Evolutionary conservation across 2,888 invertebrate genomes (phyloP), one percentile per base, ranked within the genome.

Genomic region (Hedychridium roseum): DNA sequence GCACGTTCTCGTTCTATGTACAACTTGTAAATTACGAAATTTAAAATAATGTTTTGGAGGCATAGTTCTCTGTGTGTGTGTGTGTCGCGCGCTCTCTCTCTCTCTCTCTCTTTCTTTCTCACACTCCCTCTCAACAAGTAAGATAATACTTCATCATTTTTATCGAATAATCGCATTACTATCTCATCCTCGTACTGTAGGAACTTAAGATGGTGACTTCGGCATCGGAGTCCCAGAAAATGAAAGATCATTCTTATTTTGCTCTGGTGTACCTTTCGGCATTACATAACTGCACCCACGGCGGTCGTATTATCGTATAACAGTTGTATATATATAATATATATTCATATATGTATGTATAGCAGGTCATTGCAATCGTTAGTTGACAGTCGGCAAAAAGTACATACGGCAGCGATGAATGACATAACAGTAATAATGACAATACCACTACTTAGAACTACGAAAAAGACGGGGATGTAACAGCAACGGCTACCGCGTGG

Each of bases 141-240:
- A 65, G 48, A 64, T 62, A 68, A 70, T 69, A 65, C 58, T 59
- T 57, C 15, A 50, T 57, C 38, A 34, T 16, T 34, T 56, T 49
- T 44, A 46, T 43, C 66, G 62, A 62, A 68, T 64, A 61, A 60
- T 55, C 55, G 49, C 61, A 56, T 50, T 60, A 65, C 61, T 52
- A 68, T 66, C 69, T 71, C 62, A 64, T 66, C 50, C 37, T 35
- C 60, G 55, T 71, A 66, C 61, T 66, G 66, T 74, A 75, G 75
- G 75, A 75, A 75, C 75, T 75, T 70, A 75, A 70, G 74, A 75
- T 74, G 71, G 68, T 59, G 73, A 68, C 66, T 59, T 60, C 64
- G 43, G 21, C 43, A 41, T 38, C 55, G 54, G 62, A 70, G 68
- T 56, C 63, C 60, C 71, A 53, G 62, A 72, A 72, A 72, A 58